Percentiles rank a stretch among this genome's conserved stretches.
These are phyloP conservation scores for Nematostella vectensis DNA, from an alignment of 92 coral and sea anemone genomes.

Conservation along the genomic window DNA sequence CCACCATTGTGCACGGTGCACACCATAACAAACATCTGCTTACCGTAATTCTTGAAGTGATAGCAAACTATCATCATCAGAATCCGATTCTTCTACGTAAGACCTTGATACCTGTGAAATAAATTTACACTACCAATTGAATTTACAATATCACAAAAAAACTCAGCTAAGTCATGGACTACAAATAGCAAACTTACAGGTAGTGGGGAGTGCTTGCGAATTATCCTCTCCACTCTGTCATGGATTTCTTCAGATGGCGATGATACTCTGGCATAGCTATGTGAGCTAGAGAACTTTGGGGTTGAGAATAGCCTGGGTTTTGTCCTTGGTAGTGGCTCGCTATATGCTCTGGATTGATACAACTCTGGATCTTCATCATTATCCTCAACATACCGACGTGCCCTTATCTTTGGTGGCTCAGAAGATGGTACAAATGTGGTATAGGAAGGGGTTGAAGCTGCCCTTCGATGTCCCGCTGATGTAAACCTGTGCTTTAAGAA, in stretches of 20 bases:
- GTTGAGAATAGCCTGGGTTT: constrained; percentile 38
- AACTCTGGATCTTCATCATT: constrained; percentile 66
- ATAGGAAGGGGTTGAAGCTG: constrained; percentile 67
- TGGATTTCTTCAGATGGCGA: constrained; percentile 62
- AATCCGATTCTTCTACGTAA: constrained; percentile 41
- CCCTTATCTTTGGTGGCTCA: constrained; percentile 47
- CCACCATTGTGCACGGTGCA: too few species aligned
- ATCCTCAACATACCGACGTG: constrained; percentile 45
- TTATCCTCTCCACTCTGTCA: constrained; percentile 59
- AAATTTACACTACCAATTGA: too few species aligned
- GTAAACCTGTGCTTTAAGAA: constrained; percentile 83
- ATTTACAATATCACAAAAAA: too few species aligned
- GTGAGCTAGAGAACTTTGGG: constrained; percentile 34
- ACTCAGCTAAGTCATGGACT: too few species aligned
- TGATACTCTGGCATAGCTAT: constrained; percentile 38
- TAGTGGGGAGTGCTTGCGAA: constrained; percentile 34
- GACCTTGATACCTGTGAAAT: constrained; percentile 16
- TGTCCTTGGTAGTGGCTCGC: constrained; percentile 77
- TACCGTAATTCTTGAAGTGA: constrained; percentile 92
- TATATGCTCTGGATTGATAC: constrained; percentile 81
- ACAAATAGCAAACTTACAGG: too few species aligned
- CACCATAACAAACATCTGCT: too few species aligned
- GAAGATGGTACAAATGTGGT: constrained; percentile 37
- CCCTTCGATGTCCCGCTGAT: constrained; percentile 44
- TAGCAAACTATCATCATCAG: constrained; percentile 75